These are phyloP conservation scores for Dicycla oo DNA, from an alignment of 2,888 invertebrate species.

Conservation along the genomic window DNA sequence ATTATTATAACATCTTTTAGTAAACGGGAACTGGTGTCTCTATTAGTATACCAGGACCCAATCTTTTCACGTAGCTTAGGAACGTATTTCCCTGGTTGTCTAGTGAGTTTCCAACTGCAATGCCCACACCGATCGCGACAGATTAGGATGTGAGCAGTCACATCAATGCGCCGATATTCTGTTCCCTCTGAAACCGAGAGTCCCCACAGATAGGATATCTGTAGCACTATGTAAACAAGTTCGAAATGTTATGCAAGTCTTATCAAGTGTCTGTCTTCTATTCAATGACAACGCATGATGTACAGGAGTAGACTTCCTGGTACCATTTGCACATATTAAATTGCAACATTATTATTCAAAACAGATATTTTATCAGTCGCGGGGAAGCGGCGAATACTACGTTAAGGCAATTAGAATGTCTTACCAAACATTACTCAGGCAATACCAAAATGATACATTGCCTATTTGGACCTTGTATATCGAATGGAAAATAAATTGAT, in stretches of 20 bases:
- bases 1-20: background rate
- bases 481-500: conserved; percentile 8
- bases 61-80: conserved; percentile 1
- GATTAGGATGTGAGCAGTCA: conserved; percentile 12
- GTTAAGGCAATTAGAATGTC: conserved; percentile 29
- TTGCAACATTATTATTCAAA: conserved; percentile 35
- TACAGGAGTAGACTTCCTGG: conserved; percentile 32
- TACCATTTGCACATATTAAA: conserved; percentile 28
- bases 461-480: conserved; percentile 6
- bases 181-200: conserved; percentile 15
- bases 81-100: background rate
- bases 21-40: background rate
- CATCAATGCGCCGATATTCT: conserved; percentile 24
- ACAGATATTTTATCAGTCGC: conserved; percentile 31
- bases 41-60: background rate
- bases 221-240: conserved; percentile 20
- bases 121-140: background rate
- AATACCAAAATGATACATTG: background rate
- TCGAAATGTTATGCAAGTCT: conserved; percentile 28
- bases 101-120: conserved; percentile 7
- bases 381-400: background rate
- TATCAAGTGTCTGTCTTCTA: conserved; percentile 28
- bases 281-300: conserved; percentile 36
- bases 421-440: conserved; percentile 1
- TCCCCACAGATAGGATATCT: conserved; percentile 10